Evolutionary conservation across 2,888 invertebrate species (phyloP), one percentile per base, ranked within the genome.

Genomic region (Philereme vetulata): DNA sequence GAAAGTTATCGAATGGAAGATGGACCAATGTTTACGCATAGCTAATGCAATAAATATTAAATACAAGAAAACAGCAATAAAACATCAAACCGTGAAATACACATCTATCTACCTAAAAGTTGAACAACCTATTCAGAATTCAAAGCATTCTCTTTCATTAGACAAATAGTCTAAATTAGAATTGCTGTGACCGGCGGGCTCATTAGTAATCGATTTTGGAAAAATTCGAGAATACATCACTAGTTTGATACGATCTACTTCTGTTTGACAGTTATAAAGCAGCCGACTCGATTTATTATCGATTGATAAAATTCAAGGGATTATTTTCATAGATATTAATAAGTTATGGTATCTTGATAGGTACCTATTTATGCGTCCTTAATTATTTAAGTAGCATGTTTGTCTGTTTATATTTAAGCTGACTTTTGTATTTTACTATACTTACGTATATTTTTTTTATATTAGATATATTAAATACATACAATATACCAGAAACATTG

Each of bases 251-350:
- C 56, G 55, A 89, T 88, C 88, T 83, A 84, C 85, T 85, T 85
- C 74, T 81, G 78, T 86, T 84, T 80, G 78, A 80, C 79, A 75
- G 76, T 80, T 79, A 78, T 80, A 84, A 84, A 83, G 83, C 73
- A 67, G 71, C 83, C 84, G 82, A 70, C 76, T 68, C 80, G 81
- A 88, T 87, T 86, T 87, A 88, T 80, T 80, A 72, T 69, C 64
- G 64, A 81, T 82, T 80, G 85, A 88, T 86, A 78, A 78, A 71
- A 69, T 64, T 70, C 70, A 68, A 71, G 80, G 77, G 83, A 79
- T 82, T 82, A 81, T 83, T 80, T 82, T 77, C 77, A 78, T 82
- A 51, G 50, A 54, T 60, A 34, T 33, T 11, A 5, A 33, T 46
- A 46, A 44, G 4, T n/a, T 42, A 42, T 1, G 42, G 42, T 42